These are phyloP conservation scores for Trachemys scripta DNA, from an alignment of 2,113 vertebrate species.

Conservation along the genomic window DNA sequence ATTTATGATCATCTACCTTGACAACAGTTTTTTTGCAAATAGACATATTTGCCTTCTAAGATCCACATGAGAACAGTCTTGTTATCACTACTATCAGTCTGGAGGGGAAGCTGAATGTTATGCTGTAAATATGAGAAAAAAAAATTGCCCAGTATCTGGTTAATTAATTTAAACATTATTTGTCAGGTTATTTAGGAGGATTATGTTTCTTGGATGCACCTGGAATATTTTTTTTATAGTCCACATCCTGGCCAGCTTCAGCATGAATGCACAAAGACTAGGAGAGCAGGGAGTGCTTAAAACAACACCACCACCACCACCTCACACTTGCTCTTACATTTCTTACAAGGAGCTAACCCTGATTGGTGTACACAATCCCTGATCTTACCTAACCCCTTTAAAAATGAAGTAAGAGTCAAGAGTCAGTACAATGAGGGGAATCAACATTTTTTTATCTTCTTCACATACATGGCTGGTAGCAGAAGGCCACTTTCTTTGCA, in stretches of 20 bases:
- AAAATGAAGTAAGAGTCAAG: no score
- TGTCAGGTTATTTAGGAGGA: background rate
- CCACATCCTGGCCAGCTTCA: background rate
- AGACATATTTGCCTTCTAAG: background rate
- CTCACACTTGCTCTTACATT: background rate
- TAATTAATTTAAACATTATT: background rate
- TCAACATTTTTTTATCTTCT: no score
- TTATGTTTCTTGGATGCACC: background rate
- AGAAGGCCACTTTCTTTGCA: no score
- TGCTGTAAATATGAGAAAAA: background rate
- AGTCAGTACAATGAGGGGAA: no score
- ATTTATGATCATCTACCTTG: background rate
- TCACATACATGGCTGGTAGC: no score
- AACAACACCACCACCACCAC: background rate
- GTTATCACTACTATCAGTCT: background rate
- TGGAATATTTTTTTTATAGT: background rate
- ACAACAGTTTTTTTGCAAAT: background rate
- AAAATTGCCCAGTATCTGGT: rapidly evolving
- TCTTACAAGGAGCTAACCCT: background rate
- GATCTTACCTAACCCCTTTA: background rate
- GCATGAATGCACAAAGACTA: background rate
- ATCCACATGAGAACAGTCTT: background rate
- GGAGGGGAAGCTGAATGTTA: background rate
- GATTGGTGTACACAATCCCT: background rate
- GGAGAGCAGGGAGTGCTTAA: background rate